These are phyloP conservation scores for Trilocha varians DNA, from an alignment of 2,888 invertebrate species.

Conservation along the genomic window DNA sequence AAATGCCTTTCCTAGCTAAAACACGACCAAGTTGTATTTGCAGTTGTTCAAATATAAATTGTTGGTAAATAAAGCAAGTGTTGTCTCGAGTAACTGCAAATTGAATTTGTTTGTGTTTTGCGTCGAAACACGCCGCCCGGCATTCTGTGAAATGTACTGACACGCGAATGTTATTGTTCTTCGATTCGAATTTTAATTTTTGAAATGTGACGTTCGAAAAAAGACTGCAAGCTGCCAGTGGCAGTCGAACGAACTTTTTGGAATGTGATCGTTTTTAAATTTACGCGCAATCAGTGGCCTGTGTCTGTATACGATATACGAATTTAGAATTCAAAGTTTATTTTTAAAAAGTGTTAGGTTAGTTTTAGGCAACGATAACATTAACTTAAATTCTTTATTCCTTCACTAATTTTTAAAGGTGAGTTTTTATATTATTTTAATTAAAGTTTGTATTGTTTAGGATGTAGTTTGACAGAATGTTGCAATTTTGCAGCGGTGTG, in stretches of 20 bases:
- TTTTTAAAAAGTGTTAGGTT: too few relatives aligned
- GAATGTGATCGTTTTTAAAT: conserved; percentile 20
- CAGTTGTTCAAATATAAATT: conserved; percentile 10
- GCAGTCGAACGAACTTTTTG: conserved; percentile 6
- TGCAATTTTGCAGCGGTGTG: conserved; percentile 15
- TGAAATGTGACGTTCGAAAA: conserved; percentile 39
- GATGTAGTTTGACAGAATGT: conserved; percentile 3
- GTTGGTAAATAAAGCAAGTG: conserved; percentile 24
- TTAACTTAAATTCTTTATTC: too few relatives aligned
- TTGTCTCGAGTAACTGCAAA: conserved; percentile 20
- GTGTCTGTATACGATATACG: conserved; percentile 27
- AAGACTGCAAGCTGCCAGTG: conserved; percentile 17
- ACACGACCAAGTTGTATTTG: conserved; percentile 29
- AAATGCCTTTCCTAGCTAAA: conserved; percentile 55
- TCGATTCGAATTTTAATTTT: conserved; percentile 41
- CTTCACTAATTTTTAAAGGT: too few relatives aligned
- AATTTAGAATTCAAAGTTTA: conserved; percentile 9
- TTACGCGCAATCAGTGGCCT: conserved; percentile 21
- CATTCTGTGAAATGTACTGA: conserved; percentile 66
- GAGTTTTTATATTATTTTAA: neutral
- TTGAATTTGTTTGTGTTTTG: conserved; percentile 36
- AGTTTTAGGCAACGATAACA: too few relatives aligned
- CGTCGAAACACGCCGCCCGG: conserved; percentile 41
- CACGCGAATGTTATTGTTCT: conserved; percentile 68
- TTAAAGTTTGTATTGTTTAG: neutral